These are phyloP conservation scores for Meloidogyne hapla DNA, from an alignment of 1,140 invertebrate species.

Conservation along the genomic window DNA sequence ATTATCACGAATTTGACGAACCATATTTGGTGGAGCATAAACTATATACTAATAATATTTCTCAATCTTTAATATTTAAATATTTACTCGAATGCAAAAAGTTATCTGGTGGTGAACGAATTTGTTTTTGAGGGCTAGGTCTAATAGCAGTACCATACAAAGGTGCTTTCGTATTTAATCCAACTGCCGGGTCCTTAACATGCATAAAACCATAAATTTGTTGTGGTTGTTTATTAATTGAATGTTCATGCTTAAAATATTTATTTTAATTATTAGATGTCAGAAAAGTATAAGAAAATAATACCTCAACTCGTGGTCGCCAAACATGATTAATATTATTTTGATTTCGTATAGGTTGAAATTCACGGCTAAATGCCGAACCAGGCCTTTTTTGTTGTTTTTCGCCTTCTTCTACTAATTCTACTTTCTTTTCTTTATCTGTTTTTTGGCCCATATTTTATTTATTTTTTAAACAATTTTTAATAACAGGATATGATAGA, in stretches of 20 bases:
- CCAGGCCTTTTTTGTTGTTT: conserved; percentile 30
- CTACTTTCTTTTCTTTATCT: background rate
- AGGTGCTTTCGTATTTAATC: background rate
- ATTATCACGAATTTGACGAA: conserved; percentile 6
- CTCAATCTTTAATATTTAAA: background rate
- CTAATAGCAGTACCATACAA: conserved; percentile 10
- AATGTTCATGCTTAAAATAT: background rate
- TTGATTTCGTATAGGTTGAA: conserved; percentile 39
- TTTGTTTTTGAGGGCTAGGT: conserved; percentile 14
- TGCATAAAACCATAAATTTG: conserved; percentile 43
- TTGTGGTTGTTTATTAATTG: conserved; percentile 18
- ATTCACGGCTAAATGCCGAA: conserved; percentile 40
- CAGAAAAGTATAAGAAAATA: conserved; percentile 17
- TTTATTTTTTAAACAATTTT: background rate
- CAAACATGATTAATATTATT: conserved; percentile 37
- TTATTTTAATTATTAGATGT: background rate
- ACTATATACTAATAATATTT: conserved; percentile 13
- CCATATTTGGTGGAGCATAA: conserved; percentile 40
- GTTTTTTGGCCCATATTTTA: conserved; percentile 1
- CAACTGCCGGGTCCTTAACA: conserved; percentile 24
- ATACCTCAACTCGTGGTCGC: conserved; percentile 22
- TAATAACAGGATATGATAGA: background rate
- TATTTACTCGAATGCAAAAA: conserved; percentile 34
- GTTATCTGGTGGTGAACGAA: conserved; percentile 17
- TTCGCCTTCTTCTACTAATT: background rate